These are phyloP conservation scores for Xerus inauris DNA, from an alignment of 2,113 vertebrate species.

Conservation along the genomic window DNA sequence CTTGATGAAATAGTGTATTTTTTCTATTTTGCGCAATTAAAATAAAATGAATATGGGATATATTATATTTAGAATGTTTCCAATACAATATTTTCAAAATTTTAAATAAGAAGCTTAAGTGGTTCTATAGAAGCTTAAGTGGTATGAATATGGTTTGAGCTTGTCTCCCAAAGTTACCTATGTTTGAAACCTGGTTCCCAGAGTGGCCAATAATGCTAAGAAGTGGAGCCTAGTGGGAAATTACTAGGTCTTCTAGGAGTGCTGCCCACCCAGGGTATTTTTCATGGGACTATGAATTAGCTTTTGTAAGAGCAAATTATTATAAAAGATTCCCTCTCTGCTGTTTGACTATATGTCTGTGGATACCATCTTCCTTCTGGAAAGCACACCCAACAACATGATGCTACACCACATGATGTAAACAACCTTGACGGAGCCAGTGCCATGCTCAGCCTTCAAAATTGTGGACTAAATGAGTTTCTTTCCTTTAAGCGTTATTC, in stretches of 20 bases:
- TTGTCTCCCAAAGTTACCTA: background rate
- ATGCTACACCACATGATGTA: background rate
- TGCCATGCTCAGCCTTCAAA: background rate
- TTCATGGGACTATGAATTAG: background rate
- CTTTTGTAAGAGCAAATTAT: background rate
- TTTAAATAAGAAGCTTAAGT: background rate
- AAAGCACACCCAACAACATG: no score
- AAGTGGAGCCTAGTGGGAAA: accelerated
- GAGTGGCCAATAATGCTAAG: background rate
- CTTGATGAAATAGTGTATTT: background rate
- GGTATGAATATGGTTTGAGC: background rate
- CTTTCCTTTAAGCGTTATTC: background rate
- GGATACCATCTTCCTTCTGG: background rate
- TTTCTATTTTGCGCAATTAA: background rate
- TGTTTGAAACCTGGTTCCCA: accelerated
- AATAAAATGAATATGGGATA: background rate
- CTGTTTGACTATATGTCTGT: background rate
- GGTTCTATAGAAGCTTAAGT: no score
- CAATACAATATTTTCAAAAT: background rate
- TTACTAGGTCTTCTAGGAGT: background rate
- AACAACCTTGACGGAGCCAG: no score
- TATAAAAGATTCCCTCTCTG: background rate
- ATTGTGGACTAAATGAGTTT: background rate
- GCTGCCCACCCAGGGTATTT: background rate
- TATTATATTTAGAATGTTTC: background rate